Conservation (phyloP, 1,140 invertebrate species). For the Pseudoatta argentina region DNA sequence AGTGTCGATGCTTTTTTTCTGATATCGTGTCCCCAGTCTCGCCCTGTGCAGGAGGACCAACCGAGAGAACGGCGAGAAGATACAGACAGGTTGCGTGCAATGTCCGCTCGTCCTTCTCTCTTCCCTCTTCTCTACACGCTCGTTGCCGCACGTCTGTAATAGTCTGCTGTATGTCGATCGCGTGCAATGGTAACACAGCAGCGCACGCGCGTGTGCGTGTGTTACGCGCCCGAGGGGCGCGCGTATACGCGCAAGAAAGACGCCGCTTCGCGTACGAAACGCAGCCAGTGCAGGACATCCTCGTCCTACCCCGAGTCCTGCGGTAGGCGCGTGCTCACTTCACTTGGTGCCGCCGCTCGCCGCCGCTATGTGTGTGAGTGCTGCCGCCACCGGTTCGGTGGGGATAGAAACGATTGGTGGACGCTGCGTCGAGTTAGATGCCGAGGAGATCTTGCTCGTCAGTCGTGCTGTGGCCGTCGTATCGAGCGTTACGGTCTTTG, state of each 20-base stretch:
- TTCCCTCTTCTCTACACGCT: conserved; percentile 51
- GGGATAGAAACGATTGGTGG: conserved; percentile 83
- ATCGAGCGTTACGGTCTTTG: conserved; percentile 71
- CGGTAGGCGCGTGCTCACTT: conserved; percentile 71
- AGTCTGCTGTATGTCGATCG: conserved; percentile 29
- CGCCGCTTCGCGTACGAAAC: conserved; percentile 48
- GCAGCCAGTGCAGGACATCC: conserved; percentile 21
- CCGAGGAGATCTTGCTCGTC: conserved; percentile 82
- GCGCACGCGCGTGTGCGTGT: not conserved
- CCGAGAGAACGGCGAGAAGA: conserved; percentile 53
- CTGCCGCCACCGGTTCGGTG: conserved; percentile 73
- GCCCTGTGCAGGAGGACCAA: conserved; percentile 35
- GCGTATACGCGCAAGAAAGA: conserved; percentile 15
- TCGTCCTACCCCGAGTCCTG: conserved; percentile 53
- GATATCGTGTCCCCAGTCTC: conserved; percentile 46
- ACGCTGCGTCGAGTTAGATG: conserved; percentile 82
- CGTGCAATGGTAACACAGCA: conserved; percentile 49
- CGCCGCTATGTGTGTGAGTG: conserved; percentile 40
- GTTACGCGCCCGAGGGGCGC: not conserved
- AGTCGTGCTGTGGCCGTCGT: conserved; percentile 83
- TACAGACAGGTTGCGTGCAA: conserved; percentile 58
- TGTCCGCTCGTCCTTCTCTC: conserved; percentile 43
- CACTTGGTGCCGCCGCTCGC: conserved; percentile 64
- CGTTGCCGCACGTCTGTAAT: conserved; percentile 21
- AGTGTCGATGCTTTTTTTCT: conserved; percentile 57